Base-by-base conservation (phyloP, 2,113 vertebrate genomes). In the Phalacrocorax brasilianus region DNA sequence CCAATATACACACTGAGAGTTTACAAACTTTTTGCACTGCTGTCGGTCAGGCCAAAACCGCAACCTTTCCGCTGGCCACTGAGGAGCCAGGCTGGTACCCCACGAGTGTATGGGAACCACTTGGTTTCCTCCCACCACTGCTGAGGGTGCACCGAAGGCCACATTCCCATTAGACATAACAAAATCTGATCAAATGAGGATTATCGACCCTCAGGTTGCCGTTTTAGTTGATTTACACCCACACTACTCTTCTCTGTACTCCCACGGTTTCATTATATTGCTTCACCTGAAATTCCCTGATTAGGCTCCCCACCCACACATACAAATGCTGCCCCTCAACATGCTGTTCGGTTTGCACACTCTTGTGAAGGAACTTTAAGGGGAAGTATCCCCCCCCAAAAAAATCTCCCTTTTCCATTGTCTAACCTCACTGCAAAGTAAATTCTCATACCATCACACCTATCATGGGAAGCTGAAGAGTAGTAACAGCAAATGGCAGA, bases 261-360 rank as follows among this genome's bases (percentile, higher is more conserved):
- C 95, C 87, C 78, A 96, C 77, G 0, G 58, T 85, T 96, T 96
- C 93, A 91, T 85, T 73, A 93, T 82, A 93, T 96, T 91, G 67
- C 89, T 88, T 95, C 32, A 91, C 67, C 32, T 70, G 78, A 96
- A 97, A 91, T 95, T 97, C 89, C 80, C 92, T 62, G 32, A 72
- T 18, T 62, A 82, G 62, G 9, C 38, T 89, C 55, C 24, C 49
- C 81, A 94, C 81, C 77, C 77, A 95, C 92, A 4, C 50, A 84
- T 20, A 65, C 53, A 94, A 92, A 91, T 33, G 33, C 27, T 75
- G 19, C 0, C 3, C 42, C 67, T 53, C 81, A 79, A 26, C 21
- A 12, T 77, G 81, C 27, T 40, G 2, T 58, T 65, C 40, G 55
- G n/a, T 61, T 91, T 82, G 66, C 55, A 76, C 42, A 30, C 1